Evolutionary conservation across 2,888 invertebrate species (phyloP), one percentile per base, ranked within the genome.

Genomic region (Ornithoptera alexandrae): DNA sequence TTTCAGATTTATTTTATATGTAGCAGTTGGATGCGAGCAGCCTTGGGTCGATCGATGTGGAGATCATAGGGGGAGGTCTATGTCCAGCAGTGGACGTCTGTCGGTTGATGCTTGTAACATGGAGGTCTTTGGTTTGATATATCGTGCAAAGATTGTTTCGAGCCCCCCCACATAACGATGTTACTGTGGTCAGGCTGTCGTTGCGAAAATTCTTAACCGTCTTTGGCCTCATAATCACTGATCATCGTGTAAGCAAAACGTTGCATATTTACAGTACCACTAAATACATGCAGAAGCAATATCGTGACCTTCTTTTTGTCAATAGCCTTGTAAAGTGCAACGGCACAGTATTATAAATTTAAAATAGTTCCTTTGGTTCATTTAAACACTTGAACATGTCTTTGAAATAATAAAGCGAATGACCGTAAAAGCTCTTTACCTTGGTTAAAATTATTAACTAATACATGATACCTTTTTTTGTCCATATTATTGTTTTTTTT

Each of bases 301-400:
- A 58, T 1, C 12, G 22, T 22, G 22, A 12, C 57, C 57, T 62
- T 46, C 42, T 7, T 46, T n/a, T 42, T 15, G 56, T 42, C 24
- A 68, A 36, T 30, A 64, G 61, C 69, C 69, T 65, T 65, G 36
- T 39, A 56, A n/a, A 69, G 69, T 69, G 65, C 64, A 65, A 56
- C 53, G 36, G 60, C 64, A 64, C 64, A 22, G 58, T 63, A 59
- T 64, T 50, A 68, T 67, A 58, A 63, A 68, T 68, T 36, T 50
- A 63, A 68, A 63, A 56, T 12, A 30, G 39, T 36, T 39, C 56
- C 20, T 61, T 67, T 56, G 53, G 61, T 67, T 53, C 53, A 67
- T 15, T 36, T 67, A 36, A 61, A 61, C 24, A 18, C 60, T 60
- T 46, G 12, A 50, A 60, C n/a, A 59, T 46, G 15, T 7, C 57